Evolutionary conservation across 2,888 invertebrate genomes (phyloP), one percentile per base, ranked within the genome.

Genomic region (Leptinotarsa juncta): DNA sequence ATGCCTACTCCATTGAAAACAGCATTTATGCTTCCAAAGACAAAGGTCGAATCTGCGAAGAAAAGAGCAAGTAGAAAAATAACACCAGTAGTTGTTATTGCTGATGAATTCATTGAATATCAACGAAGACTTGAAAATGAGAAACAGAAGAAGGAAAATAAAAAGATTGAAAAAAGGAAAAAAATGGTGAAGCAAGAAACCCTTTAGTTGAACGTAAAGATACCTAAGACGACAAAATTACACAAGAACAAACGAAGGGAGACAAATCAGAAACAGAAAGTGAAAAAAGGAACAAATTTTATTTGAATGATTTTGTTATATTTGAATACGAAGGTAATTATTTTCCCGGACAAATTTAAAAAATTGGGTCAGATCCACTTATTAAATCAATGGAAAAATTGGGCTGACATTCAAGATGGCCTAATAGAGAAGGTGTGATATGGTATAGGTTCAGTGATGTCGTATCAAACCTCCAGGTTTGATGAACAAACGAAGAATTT

Each of bases 91-190:
- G 53, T 68, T 26, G 53, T 32, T 26, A 68, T 68, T 68, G 20
- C 67, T 26, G 53, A 68, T 26, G 26, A 68, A 49, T 68, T 68
- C n/a, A n/a, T 51, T 26, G 67, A 68, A 26, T 68, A 68, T 68
- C 67, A 68, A 55, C 16, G 55, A 26, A 20, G 67, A 53, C 23
- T 26, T 32, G 53, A 53, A n/a, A 32, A 20, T 68, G 68, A 68
- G 32, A 68, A 68, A 68, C 26, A 53, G 42, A 15, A 4, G 32
- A 55, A 32, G n/a, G 16, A 68, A 16, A 53, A 32, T 4, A 53
- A 18, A 55, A 32, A 26, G 42, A 16, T 55, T 26, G 55, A 18
- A 55, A 68, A 55, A 68, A 68, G 42, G 26, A 68, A 55, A 68
- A 32, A 53, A 26, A 15, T 53, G 15, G 10, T 10, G 42, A 42